phyloP scores from a whole-genome alignment of 2,113 vertebrate genomes.

The Dipodomys stephensi region DNA sequence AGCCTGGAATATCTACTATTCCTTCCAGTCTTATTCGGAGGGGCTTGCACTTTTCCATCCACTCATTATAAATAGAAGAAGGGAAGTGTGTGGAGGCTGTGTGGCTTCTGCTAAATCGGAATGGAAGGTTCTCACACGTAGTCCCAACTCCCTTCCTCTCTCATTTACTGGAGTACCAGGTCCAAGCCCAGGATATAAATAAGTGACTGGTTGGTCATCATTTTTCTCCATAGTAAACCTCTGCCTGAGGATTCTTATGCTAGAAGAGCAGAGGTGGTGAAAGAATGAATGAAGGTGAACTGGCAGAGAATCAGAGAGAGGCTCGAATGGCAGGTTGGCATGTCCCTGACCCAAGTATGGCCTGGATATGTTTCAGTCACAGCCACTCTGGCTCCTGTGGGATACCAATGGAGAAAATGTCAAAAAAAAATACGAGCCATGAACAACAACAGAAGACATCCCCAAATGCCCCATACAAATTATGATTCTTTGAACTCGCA shows the following conservation, averaged over 20 bases:
- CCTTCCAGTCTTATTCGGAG: neutral
- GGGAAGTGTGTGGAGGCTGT: too few species aligned
- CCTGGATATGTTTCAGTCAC: slow-evolving; percentile 57
- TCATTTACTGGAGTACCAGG: neutral
- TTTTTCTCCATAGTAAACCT: neutral
- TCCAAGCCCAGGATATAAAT: slow-evolving; percentile 45
- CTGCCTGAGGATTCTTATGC: neutral
- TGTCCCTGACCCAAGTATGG: neutral
- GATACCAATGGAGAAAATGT: neutral
- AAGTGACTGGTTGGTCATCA: slow-evolving; percentile 57
- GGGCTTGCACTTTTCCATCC: neutral
- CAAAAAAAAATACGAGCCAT: neutral
- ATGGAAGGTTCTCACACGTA: neutral
- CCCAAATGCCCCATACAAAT: neutral
- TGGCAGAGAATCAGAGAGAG: slow-evolving; percentile 32
- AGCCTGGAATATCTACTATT: neutral
- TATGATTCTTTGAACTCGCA: neutral
- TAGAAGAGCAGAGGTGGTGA: slow-evolving; percentile 57
- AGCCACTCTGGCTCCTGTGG: neutral
- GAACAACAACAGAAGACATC: neutral
- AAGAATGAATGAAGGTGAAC: slow-evolving; percentile 52
- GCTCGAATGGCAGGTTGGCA: slow-evolving; percentile 52
- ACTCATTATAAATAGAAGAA: neutral
- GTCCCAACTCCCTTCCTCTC: neutral
- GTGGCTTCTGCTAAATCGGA: neutral